Conservation (phyloP, 2,113 vertebrate genomes). For the Theristicus caerulescens region DNA sequence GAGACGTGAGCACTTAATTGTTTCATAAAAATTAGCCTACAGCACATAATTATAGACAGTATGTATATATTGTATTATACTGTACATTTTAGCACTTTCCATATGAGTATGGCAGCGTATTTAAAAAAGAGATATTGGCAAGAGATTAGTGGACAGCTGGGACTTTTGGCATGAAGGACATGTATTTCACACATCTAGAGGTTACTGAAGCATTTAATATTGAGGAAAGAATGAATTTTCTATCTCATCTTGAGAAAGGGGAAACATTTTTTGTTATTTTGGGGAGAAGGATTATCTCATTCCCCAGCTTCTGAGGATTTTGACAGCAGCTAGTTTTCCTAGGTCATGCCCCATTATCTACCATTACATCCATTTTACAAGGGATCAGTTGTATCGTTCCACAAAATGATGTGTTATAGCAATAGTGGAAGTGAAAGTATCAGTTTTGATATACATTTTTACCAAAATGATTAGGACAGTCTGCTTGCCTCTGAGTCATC, state of each 20-base stretch:
- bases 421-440: neutral
- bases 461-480: neutral
- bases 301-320: neutral
- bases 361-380: neutral
- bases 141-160: constrained; percentile 34
- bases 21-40: neutral
- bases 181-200: constrained; percentile 33
- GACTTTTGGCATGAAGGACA: neutral
- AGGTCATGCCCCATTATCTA: neutral
- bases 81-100: neutral
- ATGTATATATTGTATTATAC: neutral
- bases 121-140: neutral
- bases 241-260: neutral
- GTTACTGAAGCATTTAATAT: constrained; percentile 1
- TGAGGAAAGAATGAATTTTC: neutral
- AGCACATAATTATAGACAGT: neutral
- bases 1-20: neutral
- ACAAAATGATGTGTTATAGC: neutral
- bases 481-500: neutral
- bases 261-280: neutral
- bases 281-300: neutral
- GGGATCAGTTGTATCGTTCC: neutral
- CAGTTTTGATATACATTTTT: neutral
- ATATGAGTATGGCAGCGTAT: neutral
- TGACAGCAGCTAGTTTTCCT: neutral